Conservation (phyloP, 2,797 vertebrate genomes). For the Fistularia commersonii region DNA sequence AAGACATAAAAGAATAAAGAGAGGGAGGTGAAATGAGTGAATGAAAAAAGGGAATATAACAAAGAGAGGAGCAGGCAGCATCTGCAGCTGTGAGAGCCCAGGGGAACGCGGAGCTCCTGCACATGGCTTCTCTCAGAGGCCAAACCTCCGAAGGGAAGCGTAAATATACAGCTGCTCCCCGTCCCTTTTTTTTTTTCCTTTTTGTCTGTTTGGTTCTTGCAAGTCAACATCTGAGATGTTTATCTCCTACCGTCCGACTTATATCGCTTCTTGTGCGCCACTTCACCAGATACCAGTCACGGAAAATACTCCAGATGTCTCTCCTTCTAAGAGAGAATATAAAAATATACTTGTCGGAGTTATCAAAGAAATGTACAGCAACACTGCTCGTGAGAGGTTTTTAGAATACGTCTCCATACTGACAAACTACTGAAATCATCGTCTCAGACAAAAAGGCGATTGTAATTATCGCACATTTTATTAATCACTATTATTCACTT, state of each 20-base stretch:
- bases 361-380: too few species aligned
- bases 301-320: too few species aligned
- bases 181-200: constrained; percentile 40
- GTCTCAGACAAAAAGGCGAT: too few species aligned
- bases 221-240: constrained; percentile 7
- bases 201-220: constrained; percentile 34
- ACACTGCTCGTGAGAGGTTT: too few species aligned
- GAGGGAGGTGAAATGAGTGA: constrained; percentile 10
- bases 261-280: too few species aligned
- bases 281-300: too few species aligned
- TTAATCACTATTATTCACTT: too few species aligned
- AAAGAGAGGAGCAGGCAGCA: constrained; percentile 36
- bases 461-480: too few species aligned
- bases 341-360: too few species aligned
- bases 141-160: constrained; percentile 50
- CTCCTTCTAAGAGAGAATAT: too few species aligned
- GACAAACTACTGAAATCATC: too few species aligned
- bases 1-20: constrained; percentile 7
- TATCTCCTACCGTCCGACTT: background rate
- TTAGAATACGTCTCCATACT: too few species aligned
- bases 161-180: constrained; percentile 45
- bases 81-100: constrained; percentile 70
- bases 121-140: constrained; percentile 62
- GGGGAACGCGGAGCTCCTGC: constrained; percentile 58
- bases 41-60: constrained; percentile 14